phyloP scores from a whole-genome alignment of 2,113 vertebrate species.

The Hassar affinis region DNA sequence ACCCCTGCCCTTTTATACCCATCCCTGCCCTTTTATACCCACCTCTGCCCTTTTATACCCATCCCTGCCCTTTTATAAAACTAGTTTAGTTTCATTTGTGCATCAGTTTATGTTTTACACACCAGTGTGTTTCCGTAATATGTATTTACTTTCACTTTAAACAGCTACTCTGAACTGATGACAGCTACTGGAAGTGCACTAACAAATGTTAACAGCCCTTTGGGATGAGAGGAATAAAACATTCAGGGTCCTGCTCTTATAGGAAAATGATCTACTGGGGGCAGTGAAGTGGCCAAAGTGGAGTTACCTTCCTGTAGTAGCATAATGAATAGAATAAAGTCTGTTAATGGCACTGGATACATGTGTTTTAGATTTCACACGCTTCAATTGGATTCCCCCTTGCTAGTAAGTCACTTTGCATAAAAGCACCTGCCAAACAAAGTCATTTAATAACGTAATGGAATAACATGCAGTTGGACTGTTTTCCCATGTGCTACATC shows the following conservation, averaged over 20 bases:
- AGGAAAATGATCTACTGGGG: not conserved
- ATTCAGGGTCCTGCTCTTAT: not conserved
- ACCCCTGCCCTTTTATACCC: too few species aligned
- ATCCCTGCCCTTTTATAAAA: too few species aligned
- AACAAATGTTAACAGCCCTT: not conserved
- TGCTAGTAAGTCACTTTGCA: not conserved
- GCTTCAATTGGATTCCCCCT: not conserved
- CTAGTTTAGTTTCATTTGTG: not conserved
- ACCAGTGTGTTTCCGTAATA: not conserved
- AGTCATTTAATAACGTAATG: not conserved
- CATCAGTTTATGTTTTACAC: not conserved
- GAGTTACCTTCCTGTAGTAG: not conserved
- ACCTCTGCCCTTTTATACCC: too few species aligned
- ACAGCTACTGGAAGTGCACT: not conserved
- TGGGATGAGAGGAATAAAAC: not conserved
- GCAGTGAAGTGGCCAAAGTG: not conserved
- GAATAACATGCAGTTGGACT: not conserved
- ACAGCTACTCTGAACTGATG: not conserved
- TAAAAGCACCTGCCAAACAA: slow-evolving; percentile 20
- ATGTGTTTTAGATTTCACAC: slow-evolving; percentile 1
- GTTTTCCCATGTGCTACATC: slow-evolving; percentile 9
- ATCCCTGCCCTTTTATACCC: too few species aligned
- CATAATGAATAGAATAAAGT: not conserved
- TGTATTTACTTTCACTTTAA: not conserved
- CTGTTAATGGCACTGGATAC: not conserved